Conservation (phyloP, 2,113 vertebrate genomes). For the Dipodomys ordii region DNA sequence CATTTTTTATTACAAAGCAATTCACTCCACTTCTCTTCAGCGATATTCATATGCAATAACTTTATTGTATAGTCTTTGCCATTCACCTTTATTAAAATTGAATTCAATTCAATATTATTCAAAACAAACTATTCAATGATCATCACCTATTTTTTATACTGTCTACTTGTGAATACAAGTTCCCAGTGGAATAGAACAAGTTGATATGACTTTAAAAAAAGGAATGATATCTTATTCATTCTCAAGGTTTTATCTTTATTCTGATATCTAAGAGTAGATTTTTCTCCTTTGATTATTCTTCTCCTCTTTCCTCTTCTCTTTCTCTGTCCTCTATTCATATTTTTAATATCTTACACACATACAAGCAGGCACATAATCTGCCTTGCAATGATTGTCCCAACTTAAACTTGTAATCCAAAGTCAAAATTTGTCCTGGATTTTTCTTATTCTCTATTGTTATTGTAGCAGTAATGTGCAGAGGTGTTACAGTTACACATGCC, state of each 20-base stretch:
- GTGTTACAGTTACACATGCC: no score
- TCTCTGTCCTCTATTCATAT: not conserved
- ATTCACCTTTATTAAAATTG: slow-evolving; percentile 49
- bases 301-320: not conserved
- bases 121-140: slow-evolving; percentile 2
- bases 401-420: not conserved
- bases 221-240: not conserved
- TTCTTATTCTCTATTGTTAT: not conserved
- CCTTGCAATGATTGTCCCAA: not conserved
- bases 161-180: not conserved
- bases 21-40: not conserved
- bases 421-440: not conserved
- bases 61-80: not conserved
- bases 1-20: slow-evolving; percentile 37
- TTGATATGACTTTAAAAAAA: not conserved
- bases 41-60: slow-evolving; percentile 6
- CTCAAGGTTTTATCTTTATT: not conserved
- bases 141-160: not conserved
- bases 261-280: not conserved
- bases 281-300: not conserved
- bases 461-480: no score
- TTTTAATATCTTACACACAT: not conserved
- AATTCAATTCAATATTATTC: slow-evolving; percentile 24
- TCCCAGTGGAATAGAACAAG: not conserved
- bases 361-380: accelerated